Evolutionary conservation across 2,888 invertebrate species (phyloP).

Genomic region (Drosophila kanekoi): DNA sequence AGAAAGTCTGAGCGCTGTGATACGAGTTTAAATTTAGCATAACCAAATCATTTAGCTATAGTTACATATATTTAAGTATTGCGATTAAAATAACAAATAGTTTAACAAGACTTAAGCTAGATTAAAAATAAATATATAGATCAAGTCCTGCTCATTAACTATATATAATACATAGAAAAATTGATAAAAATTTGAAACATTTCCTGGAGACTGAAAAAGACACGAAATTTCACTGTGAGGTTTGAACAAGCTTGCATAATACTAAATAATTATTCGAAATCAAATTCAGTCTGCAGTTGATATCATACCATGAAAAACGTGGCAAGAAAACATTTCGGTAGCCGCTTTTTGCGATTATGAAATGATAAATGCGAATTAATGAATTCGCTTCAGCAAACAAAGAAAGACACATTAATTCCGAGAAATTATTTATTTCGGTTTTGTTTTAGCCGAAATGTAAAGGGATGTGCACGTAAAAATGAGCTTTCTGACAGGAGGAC

Average conservation of each 20-base stretch:
- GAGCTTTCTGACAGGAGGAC: conserved; percentile 67
- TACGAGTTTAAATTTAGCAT: conserved; percentile 31
- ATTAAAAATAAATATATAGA: neutral
- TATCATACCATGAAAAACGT: conserved; percentile 7
- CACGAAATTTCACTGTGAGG: too few relatives aligned
- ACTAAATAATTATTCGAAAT: neutral
- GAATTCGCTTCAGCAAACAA: conserved; percentile 54
- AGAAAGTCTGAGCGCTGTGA: conserved; percentile 47
- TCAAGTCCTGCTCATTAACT: too few relatives aligned
- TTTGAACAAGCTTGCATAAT: neutral
- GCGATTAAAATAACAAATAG: neutral
- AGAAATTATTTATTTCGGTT: conserved; percentile 56
- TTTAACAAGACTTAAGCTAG: neutral
- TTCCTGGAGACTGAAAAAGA: too few relatives aligned
- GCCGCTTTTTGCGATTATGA: conserved; percentile 33
- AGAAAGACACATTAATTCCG: conserved; percentile 64
- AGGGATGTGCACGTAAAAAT: conserved; percentile 42
- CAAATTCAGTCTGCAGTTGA: conserved; percentile 23
- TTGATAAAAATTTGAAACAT: too few relatives aligned
- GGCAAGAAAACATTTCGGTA: conserved; percentile 20
- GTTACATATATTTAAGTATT: neutral
- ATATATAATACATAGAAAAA: too few relatives aligned
- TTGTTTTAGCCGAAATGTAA: conserved; percentile 41
- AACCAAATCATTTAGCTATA: conserved; percentile 1
- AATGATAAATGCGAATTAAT: conserved; percentile 55